Conservation (phyloP, 2,888 invertebrate genomes). For the Ptilodon capucinus region DNA sequence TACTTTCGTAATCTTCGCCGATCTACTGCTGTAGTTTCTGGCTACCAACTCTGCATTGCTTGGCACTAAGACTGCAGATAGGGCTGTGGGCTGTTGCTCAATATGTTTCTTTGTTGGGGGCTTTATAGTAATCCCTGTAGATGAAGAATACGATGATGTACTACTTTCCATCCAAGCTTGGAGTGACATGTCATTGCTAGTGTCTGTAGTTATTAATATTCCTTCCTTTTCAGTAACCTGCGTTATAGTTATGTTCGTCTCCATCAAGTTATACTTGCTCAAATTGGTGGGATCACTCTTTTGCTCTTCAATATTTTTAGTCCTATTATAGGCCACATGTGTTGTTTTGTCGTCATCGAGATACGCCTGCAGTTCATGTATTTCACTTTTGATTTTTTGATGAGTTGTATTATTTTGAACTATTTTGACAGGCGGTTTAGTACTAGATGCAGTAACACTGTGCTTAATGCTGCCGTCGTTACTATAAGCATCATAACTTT, state of each 20-base stretch:
- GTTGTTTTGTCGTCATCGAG: slow-evolving; percentile 68
- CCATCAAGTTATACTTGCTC: slow-evolving; percentile 72
- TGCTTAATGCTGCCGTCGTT: slow-evolving; percentile 47
- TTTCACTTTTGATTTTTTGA: slow-evolving; percentile 69
- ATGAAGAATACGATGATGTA: slow-evolving; percentile 51
- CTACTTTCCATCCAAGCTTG: slow-evolving; percentile 70
- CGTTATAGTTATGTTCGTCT: slow-evolving; percentile 70
- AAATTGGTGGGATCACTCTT: slow-evolving; percentile 62
- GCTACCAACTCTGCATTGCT: slow-evolving; percentile 66
- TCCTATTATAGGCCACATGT: slow-evolving; percentile 69
- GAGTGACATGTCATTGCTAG: slow-evolving; percentile 69
- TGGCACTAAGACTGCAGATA: slow-evolving; percentile 85
- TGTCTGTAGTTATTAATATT: slow-evolving; percentile 71
- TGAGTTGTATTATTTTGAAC: slow-evolving; percentile 60
- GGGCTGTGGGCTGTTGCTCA: slow-evolving; percentile 72
- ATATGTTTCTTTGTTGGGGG: slow-evolving; percentile 59
- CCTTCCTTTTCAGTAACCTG: slow-evolving; percentile 74
- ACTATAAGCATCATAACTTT: slow-evolving; percentile 40
- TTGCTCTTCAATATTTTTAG: slow-evolving; percentile 71
- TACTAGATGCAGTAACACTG: slow-evolving; percentile 41
- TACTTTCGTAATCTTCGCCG: slow-evolving; percentile 75
- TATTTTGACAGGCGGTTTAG: slow-evolving; percentile 47
- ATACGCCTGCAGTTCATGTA: slow-evolving; percentile 71
- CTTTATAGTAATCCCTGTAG: slow-evolving; percentile 51
- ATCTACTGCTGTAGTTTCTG: slow-evolving; percentile 56